phyloP scores from a whole-genome alignment of 2,888 invertebrate species.

The Holacanthella duospinosa region DNA sequence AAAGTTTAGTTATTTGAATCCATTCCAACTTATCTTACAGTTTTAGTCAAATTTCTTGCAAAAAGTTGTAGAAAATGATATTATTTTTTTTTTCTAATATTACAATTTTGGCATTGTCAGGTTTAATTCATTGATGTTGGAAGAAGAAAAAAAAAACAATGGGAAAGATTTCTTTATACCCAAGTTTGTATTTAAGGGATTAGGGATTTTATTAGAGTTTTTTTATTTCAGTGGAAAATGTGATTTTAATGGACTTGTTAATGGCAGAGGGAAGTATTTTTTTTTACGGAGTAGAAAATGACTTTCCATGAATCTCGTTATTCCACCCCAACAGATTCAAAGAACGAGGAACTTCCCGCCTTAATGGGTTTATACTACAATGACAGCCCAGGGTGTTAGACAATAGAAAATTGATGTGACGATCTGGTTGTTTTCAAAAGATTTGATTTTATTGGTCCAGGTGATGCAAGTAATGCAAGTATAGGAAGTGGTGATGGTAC shows the following conservation, averaged over 20 bases:
- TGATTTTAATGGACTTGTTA: constrained; percentile 25
- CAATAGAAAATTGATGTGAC: no score
- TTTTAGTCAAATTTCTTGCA: neutral
- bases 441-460: constrained; percentile 48
- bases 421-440: constrained; percentile 11
- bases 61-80: neutral
- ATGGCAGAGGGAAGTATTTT: constrained; percentile 4
- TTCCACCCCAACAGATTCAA: neutral
- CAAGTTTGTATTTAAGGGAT: no score
- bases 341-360: neutral
- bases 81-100: neutral
- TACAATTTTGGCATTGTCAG: no score
- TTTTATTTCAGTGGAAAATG: constrained; percentile 14
- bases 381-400: no score
- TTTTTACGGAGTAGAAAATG: neutral
- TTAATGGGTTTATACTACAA: neutral
- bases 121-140: no score
- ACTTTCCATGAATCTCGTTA: constrained; percentile 3
- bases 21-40: neutral
- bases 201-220: no score
- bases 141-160: no score
- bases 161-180: no score
- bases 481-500: constrained; percentile 97
- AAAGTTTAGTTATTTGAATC: neutral
- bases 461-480: constrained; percentile 95